phyloP scores from a whole-genome alignment of 2,113 vertebrate genomes.

The Cricetomys ansorgei region DNA sequence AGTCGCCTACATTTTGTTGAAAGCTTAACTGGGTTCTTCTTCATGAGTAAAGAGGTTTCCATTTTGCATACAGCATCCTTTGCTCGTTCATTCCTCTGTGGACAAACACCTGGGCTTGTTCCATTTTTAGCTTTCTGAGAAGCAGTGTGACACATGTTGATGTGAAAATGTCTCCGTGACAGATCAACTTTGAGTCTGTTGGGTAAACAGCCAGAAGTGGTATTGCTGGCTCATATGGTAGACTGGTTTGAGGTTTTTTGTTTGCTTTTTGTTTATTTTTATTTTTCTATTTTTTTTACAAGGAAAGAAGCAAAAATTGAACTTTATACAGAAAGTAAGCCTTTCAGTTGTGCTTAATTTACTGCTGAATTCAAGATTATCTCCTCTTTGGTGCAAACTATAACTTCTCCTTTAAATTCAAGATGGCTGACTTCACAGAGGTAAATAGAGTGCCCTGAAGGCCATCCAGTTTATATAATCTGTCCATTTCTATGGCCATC shows the following conservation, averaged over 20 bases:
- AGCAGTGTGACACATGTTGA: not conserved
- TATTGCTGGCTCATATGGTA: not conserved
- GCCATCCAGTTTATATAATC: accelerated
- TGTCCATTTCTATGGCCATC: not conserved
- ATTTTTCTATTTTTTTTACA: not conserved
- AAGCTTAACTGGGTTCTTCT: not conserved
- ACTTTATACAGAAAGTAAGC: not conserved
- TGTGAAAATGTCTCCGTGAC: not conserved
- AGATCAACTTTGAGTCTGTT: not conserved
- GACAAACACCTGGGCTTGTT: too few relatives aligned
- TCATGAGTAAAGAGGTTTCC: not conserved
- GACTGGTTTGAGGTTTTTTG: not conserved
- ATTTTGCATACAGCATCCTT: not conserved
- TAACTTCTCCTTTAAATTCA: not conserved
- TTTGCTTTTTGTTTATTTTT: not conserved
- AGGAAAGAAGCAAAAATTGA: not conserved
- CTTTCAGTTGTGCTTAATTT: not conserved
- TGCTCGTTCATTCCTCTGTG: not conserved
- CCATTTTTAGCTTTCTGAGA: not conserved
- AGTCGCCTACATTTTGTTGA: not conserved
- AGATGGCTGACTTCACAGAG: not conserved
- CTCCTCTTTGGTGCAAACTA: not conserved
- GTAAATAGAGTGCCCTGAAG: not conserved
- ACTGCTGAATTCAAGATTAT: not conserved
- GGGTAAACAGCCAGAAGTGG: not conserved